Evolutionary conservation across 1,140 invertebrate species (phyloP).

Genomic region (Heliothis subflexa): DNA sequence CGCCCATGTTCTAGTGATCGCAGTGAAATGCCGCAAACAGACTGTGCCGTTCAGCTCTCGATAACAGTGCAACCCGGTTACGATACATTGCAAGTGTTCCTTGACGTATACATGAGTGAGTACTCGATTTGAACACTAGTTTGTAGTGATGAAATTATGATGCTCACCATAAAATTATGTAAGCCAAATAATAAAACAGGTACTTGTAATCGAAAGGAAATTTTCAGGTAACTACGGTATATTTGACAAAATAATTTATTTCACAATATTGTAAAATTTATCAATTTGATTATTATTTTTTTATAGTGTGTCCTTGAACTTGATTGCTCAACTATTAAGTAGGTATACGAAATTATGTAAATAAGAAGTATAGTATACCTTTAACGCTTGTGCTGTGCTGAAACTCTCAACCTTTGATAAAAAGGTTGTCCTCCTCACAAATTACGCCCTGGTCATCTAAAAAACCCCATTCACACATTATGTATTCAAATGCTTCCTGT

Average conservation of each 20-base stretch:
- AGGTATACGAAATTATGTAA: not conserved
- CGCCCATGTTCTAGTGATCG: conserved; percentile 42
- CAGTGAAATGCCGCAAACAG: conserved; percentile 81
- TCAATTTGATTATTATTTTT: not conserved
- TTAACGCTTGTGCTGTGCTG: not conserved
- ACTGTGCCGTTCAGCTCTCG: conserved; percentile 81
- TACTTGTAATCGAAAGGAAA: conserved; percentile 3
- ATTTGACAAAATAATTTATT: not conserved
- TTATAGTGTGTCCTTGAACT: conserved; percentile 1
- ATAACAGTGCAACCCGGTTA: conserved; percentile 79
- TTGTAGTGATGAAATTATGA: conserved; percentile 36
- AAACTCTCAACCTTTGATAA: too few species aligned
- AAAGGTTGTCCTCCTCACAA: too few species aligned
- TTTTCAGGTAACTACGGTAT: conserved; percentile 3
- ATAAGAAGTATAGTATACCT: not conserved
- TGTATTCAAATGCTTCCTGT: too few species aligned
- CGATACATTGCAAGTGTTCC: conserved; percentile 78
- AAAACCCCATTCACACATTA: too few species aligned
- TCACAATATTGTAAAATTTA: not conserved
- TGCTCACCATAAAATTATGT: conserved; percentile 24
- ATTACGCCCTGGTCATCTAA: too few species aligned
- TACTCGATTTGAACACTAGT: conserved; percentile 51
- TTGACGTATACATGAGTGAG: conserved; percentile 85
- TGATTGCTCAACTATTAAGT: not conserved
- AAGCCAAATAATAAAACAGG: conserved; percentile 17